phyloP scores from a whole-genome alignment of 2,797 vertebrate genomes.

The Chaunax sp. region DNA sequence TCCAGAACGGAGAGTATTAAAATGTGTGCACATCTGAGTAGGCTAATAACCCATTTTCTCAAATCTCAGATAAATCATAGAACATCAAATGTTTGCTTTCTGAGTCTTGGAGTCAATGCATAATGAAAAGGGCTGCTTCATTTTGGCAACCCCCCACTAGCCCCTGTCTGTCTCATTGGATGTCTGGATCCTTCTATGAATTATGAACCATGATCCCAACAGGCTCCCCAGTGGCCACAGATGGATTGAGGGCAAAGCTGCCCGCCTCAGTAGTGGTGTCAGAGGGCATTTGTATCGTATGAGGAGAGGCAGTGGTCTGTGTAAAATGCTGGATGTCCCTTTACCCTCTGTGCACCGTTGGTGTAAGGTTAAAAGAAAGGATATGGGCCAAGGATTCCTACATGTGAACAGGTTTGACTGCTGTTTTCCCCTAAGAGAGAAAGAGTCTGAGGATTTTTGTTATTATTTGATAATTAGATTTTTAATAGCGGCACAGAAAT shows the following conservation, averaged over 20 bases:
- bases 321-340: slow-evolving; percentile 48
- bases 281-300: slow-evolving; percentile 53
- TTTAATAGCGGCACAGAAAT: neutral
- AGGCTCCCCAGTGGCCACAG: slow-evolving; percentile 66
- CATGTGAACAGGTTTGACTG: slow-evolving; percentile 54
- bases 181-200: slow-evolving; percentile 80
- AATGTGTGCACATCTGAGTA: slow-evolving; percentile 39
- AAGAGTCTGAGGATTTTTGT: neutral
- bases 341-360: slow-evolving; percentile 42
- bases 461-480: neutral
- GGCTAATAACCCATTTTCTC: slow-evolving; percentile 59
- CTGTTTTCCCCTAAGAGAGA: slow-evolving; percentile 3
- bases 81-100: slow-evolving; percentile 47
- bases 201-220: slow-evolving; percentile 82
- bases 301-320: slow-evolving; percentile 66
- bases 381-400: slow-evolving; percentile 44
- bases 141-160: slow-evolving; percentile 33
- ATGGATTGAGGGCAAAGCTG: slow-evolving; percentile 69
- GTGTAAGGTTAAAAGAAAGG: slow-evolving; percentile 49
- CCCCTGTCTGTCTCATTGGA: slow-evolving; percentile 58
- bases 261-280: slow-evolving; percentile 58
- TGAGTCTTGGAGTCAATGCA: slow-evolving; percentile 60
- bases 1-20: slow-evolving; percentile 32
- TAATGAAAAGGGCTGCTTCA: slow-evolving; percentile 75
- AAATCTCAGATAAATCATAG: slow-evolving; percentile 38